phyloP scores from a whole-genome alignment of 2,113 vertebrate genomes.

The Acanthisitta chloris region DNA sequence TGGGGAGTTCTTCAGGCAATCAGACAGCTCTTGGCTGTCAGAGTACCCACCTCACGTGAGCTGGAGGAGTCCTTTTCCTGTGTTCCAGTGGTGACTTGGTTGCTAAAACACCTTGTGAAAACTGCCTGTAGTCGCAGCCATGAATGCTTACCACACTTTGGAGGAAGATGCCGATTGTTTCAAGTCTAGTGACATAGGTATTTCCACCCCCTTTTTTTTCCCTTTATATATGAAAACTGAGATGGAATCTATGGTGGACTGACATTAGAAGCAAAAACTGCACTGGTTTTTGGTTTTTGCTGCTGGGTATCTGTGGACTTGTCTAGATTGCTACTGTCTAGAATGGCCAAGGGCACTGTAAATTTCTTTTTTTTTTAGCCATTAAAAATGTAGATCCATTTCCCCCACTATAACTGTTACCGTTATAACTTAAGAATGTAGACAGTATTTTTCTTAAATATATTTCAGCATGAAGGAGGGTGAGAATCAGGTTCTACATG shows the following conservation, averaged over 20 bases:
- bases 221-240: background rate
- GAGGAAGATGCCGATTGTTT: background rate
- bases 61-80: background rate
- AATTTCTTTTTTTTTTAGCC: background rate
- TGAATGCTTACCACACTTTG: background rate
- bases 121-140: fast-evolving
- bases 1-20: background rate
- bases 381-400: background rate
- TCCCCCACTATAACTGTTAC: background rate
- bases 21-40: background rate
- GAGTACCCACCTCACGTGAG: background rate
- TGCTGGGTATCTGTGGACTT: background rate
- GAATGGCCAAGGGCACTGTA: background rate
- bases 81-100: background rate
- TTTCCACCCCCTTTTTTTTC: background rate
- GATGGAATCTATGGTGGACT: background rate
- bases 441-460: background rate
- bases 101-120: background rate
- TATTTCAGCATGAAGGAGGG: background rate
- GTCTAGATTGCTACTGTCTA: background rate
- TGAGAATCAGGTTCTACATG: background rate
- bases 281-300: background rate
- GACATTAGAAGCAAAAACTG: background rate
- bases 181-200: background rate
- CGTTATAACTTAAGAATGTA: background rate